These are phyloP conservation scores for Tanytarsus gracilentus DNA, from an alignment of 2,888 invertebrate species.

Conservation along the genomic window DNA sequence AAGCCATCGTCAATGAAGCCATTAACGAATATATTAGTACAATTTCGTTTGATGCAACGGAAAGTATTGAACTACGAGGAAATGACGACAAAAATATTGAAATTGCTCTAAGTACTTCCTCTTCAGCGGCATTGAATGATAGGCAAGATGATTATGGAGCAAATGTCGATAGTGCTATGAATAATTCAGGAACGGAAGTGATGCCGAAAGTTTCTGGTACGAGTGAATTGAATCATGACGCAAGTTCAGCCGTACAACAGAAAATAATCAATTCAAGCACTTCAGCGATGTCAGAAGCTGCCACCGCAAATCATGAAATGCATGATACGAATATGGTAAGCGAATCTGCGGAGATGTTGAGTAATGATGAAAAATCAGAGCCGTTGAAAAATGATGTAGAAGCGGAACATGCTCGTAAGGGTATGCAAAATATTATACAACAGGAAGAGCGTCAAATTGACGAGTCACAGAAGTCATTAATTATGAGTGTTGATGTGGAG, in stretches of 20 bases:
- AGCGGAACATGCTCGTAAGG: neutral
- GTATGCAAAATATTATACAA: neutral
- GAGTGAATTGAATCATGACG: conserved; percentile 5
- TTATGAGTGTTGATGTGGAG: conserved; percentile 6
- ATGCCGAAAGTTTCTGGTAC: conserved; percentile 13
- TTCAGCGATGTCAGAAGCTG: too few relatives aligned
- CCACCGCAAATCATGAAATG: neutral
- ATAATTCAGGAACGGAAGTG: conserved; percentile 5
- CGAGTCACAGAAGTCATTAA: conserved; percentile 21
- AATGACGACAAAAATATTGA: neutral
- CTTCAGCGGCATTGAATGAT: neutral
- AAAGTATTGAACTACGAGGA: neutral
- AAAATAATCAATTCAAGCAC: neutral
- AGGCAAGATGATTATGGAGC: neutral
- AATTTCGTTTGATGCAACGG: conserved; percentile 18
- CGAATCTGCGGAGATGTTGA: neutral
- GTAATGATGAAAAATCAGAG: conserved; percentile 15
- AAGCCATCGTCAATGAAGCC: conserved; percentile 19
- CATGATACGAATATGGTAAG: neutral
- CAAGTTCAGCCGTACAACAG: neutral
- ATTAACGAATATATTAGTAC: conserved; percentile 19
- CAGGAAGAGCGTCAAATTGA: neutral
- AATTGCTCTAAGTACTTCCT: neutral
- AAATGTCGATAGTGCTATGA: conserved; percentile 16
- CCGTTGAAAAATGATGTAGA: conserved; percentile 14